Percentiles rank a stretch among this genome's conserved stretches.
Conservation (phyloP, 2,888 invertebrate species). For the Gastracanthus pulcherrimus region DNA sequence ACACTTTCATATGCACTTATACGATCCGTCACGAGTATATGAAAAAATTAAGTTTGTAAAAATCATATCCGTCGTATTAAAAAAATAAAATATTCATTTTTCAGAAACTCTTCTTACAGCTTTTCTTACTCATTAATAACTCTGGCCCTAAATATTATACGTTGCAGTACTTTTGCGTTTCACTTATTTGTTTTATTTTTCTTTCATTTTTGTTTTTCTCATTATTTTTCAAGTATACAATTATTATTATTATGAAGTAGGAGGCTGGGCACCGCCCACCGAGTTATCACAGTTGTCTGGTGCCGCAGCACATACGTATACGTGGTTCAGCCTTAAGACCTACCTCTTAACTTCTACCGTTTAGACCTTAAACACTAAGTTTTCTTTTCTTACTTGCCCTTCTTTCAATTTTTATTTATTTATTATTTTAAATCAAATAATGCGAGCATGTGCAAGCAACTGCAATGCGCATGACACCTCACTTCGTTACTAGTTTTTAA, state of each 20-base stretch:
- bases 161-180: constrained; percentile 50
- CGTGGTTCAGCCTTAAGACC: constrained; percentile 78
- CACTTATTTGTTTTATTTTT: constrained; percentile 34
- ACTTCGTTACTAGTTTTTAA: not conserved
- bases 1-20: not conserved
- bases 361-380: constrained; percentile 54
- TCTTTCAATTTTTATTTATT: constrained; percentile 35
- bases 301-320: constrained; percentile 78
- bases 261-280: constrained; percentile 78
- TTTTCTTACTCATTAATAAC: constrained; percentile 2
- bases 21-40: too few species aligned
- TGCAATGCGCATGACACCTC: constrained; percentile 23
- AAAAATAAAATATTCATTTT: constrained; percentile 39
- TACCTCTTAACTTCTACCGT: constrained; percentile 71
- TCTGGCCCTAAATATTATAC: constrained; percentile 47
- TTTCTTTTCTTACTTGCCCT: constrained; percentile 43
- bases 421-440: constrained; percentile 47
- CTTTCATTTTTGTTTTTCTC: constrained; percentile 38
- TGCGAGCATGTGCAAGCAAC: constrained; percentile 40
- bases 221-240: constrained; percentile 70
- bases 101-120: constrained; percentile 50
- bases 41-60: not conserved
- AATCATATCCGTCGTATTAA: not conserved
- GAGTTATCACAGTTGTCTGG: constrained; percentile 78
- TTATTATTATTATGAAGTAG: constrained; percentile 73